phyloP scores from a whole-genome alignment of 2,888 invertebrate species.

The Sinhomidia bicolor region DNA sequence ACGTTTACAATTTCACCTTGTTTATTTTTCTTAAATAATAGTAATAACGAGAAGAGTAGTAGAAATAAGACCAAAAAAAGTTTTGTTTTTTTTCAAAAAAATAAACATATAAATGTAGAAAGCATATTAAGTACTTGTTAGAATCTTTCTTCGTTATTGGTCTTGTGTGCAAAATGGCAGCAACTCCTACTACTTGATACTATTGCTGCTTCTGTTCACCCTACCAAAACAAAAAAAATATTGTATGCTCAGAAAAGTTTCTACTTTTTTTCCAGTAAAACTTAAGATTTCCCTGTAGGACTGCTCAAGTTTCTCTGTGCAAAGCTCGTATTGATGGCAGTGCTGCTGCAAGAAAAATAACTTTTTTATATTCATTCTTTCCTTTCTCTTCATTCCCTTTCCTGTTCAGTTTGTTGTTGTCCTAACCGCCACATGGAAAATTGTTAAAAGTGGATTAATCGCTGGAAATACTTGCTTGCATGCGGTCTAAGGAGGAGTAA shows the following conservation, averaged over 20 bases:
- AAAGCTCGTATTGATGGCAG: background rate
- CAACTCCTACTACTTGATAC: background rate
- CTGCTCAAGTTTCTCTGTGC: background rate
- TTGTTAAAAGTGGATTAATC: slow-evolving; percentile 47
- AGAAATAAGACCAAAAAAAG: background rate
- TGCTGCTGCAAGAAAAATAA: background rate
- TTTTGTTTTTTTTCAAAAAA: too few species aligned
- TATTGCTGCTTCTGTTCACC: background rate
- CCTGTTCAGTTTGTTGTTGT: slow-evolving; percentile 4
- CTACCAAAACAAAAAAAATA: background rate
- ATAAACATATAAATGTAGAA: too few species aligned
- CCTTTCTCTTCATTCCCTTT: background rate
- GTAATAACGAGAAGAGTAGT: background rate
- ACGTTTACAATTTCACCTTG: background rate
- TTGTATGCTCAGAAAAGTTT: background rate
- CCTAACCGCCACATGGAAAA: background rate
- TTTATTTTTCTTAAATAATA: slow-evolving; percentile 22
- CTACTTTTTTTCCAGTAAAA: background rate
- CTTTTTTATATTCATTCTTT: slow-evolving; percentile 20
- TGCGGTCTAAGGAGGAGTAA: too few species aligned
- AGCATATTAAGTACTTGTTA: slow-evolving; percentile 10
- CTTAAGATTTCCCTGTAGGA: slow-evolving; percentile 46
- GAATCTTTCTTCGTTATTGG: slow-evolving; percentile 28
- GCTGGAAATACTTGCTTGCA: slow-evolving; percentile 5
- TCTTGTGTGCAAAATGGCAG: too few species aligned